Base-by-base conservation (phyloP, 1,140 invertebrate genomes). In the Lepidostoma basale region DNA sequence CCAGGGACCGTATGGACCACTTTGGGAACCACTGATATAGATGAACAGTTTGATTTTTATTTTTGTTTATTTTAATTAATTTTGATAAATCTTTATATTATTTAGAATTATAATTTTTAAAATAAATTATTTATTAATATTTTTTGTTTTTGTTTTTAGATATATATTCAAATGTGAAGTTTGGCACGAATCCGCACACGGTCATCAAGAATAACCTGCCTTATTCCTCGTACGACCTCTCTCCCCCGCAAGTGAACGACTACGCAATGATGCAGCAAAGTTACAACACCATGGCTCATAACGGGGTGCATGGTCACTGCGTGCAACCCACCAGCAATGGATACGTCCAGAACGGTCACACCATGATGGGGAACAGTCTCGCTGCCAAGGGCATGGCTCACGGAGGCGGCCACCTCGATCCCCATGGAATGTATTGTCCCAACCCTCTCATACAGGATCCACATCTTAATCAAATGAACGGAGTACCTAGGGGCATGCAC, bases 161-260 rank as follows among this genome's bases (percentile, higher is more conserved):
- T 69, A 60, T 73, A 12, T 73, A 73, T 33, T 73, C 64, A 14
- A 73, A 73, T 42, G 64, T 73, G 10, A 73, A 73, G 44, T 73
- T 59, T 39, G 28, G 63, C 10, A 45, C 18, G 62, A 42, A 33
- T 12, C 56, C 28, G n/a, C 16, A 60, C 3, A 3, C 33, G 1
- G 18, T 30, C 3, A 42, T 60, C 4, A 60, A 60, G 23, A 60
- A 60, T 16, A 60, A 60, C 16, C 5, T 42, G 23, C 20, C 36
- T 1, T 26, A 60, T n/a, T n/a, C n/a, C n/a, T n/a, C n/a, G n/a
- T n/a, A n/a, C n/a, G n/a, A n/a, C n/a, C n/a, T n/a, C 36, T 16
- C 20, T 10, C 16, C 22, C 9, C 23, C 56, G n/a, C 56, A 39
- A n/a, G 26, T 40, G 1, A 40, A 60, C 16, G 56, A 60, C 14